phyloP scores from a whole-genome alignment of 2,113 vertebrate genomes.

The Crotalus tigris region DNA sequence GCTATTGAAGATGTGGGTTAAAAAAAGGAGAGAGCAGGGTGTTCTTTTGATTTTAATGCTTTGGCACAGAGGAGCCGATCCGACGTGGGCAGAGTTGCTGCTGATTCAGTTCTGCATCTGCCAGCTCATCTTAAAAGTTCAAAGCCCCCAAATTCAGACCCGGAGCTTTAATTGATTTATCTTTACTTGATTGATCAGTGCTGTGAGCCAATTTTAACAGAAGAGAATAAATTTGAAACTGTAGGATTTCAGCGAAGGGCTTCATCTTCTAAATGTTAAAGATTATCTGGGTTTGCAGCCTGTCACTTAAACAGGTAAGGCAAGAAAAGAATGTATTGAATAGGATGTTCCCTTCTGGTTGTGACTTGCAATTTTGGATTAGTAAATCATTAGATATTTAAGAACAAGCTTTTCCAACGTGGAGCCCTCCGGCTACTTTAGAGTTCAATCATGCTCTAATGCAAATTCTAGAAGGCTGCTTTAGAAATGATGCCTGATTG shows the following conservation, averaged over 20 bases:
- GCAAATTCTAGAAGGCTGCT: not conserved
- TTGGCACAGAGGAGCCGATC: not conserved
- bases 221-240: not conserved
- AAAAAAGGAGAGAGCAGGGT: no score
- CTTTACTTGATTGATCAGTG: not conserved
- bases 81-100: not conserved
- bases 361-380: not conserved
- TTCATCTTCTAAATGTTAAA: not conserved
- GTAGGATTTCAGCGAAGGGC: not conserved
- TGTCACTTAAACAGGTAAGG: not conserved
- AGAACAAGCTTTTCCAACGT: not conserved
- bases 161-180: not conserved
- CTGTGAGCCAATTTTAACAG: not conserved
- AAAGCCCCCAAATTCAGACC: not conserved
- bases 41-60: not conserved
- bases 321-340: not conserved
- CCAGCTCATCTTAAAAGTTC: not conserved
- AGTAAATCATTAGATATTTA: not conserved
- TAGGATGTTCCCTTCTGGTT: no score
- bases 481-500: not conserved
- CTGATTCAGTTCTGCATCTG: not conserved
- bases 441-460: not conserved
- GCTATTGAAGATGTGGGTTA: conserved; percentile 33
- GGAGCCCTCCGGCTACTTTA: not conserved
- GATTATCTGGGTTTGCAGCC: not conserved